Percentiles rank a stretch among this genome's conserved stretches.
Conservation (phyloP, 2,113 vertebrate genomes). For the Chauna torquata region DNA sequence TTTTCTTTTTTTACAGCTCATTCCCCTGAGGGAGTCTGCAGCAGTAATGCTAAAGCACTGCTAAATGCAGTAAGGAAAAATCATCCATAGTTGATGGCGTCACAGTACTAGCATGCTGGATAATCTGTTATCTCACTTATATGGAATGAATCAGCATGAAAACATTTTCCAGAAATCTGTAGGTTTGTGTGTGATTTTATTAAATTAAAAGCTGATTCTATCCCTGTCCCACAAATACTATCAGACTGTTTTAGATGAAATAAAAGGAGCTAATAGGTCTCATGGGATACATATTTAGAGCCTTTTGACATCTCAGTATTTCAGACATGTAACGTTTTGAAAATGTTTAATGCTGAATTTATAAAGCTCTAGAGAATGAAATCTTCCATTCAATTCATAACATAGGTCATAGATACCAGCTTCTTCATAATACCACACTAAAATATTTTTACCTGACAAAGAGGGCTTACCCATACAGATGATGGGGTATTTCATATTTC, state of each 20-base stretch:
- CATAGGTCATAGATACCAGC: neutral
- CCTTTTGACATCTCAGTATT: neutral
- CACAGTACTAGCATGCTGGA: neutral
- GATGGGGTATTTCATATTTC: neutral
- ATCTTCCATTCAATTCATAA: neutral
- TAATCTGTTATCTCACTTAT: constrained; percentile 43
- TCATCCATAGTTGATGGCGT: constrained; percentile 46
- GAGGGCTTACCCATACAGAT: neutral
- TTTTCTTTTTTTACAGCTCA: neutral
- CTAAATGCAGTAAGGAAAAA: constrained; percentile 67
- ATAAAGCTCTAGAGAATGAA: neutral
- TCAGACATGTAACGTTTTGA: neutral
- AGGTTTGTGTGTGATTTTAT: neutral
- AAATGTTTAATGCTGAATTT: neutral
- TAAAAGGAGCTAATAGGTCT: neutral
- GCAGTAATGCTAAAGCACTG: constrained; percentile 16
- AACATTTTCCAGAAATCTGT: neutral
- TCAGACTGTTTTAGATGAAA: neutral
- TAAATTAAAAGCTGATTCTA: constrained; percentile 45
- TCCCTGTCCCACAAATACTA: neutral
- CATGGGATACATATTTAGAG: neutral
- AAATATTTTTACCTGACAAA: neutral
- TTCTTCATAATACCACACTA: neutral
- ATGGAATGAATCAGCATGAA: neutral
- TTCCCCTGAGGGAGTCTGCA: constrained; percentile 35